phyloP scores from a whole-genome alignment of 2,888 invertebrate species.

The Artemia sinica region DNA sequence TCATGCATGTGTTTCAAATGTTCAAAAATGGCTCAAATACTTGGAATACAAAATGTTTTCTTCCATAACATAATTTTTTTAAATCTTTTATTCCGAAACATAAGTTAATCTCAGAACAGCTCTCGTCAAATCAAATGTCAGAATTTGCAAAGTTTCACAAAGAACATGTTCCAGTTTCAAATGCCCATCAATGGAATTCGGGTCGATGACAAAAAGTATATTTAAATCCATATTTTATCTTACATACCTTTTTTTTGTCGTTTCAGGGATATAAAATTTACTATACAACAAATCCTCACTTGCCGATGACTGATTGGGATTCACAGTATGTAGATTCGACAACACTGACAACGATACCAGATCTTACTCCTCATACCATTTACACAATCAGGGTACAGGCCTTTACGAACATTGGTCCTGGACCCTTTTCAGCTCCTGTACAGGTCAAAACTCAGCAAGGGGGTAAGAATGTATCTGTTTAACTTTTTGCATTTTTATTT shows the following conservation, averaged over 20 bases:
- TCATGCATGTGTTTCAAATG: too few relatives aligned
- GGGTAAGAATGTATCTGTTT: conserved; percentile 39
- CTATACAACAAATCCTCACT: conserved; percentile 74
- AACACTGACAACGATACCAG: conserved; percentile 76
- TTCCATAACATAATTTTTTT: too few relatives aligned
- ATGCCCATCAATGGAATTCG: too few relatives aligned
- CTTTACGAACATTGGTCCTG: conserved; percentile 81
- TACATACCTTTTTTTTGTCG: conserved; percentile 26
- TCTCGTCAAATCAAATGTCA: background rate
- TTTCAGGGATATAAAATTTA: conserved; percentile 86
- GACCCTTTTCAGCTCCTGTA: conserved; percentile 87
- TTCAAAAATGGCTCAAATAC: too few relatives aligned
- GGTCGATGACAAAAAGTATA: background rate
- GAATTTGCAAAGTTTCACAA: too few relatives aligned
- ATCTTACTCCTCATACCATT: conserved; percentile 73
- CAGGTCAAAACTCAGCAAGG: conserved; percentile 93
- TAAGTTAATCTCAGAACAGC: background rate
- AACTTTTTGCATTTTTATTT: too few relatives aligned
- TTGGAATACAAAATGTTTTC: too few relatives aligned
- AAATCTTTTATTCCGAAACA: background rate
- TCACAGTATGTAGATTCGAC: conserved; percentile 85
- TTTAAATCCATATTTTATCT: conserved; percentile 1
- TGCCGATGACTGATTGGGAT: conserved; percentile 74
- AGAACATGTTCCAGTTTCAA: too few relatives aligned
- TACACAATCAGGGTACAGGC: conserved; percentile 89